phyloP scores from a whole-genome alignment of 2,113 vertebrate genomes.

The Dolichotis patagonum region DNA sequence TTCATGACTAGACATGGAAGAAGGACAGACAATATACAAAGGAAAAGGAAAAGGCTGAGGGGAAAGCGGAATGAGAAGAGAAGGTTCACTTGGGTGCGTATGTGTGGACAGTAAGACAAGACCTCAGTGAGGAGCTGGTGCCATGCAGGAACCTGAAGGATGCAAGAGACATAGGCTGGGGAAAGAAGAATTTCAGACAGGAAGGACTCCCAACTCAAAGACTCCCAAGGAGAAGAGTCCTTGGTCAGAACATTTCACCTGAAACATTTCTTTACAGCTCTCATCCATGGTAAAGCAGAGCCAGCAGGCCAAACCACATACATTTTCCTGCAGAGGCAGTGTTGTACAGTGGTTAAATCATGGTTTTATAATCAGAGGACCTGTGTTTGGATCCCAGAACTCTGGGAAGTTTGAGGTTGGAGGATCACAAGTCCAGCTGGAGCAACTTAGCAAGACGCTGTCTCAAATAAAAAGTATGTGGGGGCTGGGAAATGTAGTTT shows the following conservation, averaged over 20 bases:
- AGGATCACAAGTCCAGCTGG: neutral
- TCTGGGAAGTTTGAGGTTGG: neutral
- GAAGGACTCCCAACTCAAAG: neutral
- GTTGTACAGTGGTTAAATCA: neutral
- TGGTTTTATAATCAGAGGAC: neutral
- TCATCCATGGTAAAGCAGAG: neutral
- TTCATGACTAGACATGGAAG: neutral
- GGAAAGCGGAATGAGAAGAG: neutral
- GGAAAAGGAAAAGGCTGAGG: neutral
- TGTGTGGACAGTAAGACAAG: neutral
- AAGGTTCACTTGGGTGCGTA: neutral
- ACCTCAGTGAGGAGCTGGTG: neutral
- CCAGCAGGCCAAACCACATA: neutral
- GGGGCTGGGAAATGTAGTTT: neutral
- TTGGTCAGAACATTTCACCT: neutral
- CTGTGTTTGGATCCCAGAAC: neutral
- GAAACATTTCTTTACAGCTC: neutral
- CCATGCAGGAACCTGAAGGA: neutral
- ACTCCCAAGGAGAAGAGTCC: neutral
- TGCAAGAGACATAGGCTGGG: neutral
- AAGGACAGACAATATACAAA: neutral
- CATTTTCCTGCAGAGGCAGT: neutral
- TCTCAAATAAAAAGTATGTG: neutral
- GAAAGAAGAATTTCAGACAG: neutral
- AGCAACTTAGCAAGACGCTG: neutral